Conservation (phyloP, 2,797 vertebrate species). For the Alectoris magna region DNA sequence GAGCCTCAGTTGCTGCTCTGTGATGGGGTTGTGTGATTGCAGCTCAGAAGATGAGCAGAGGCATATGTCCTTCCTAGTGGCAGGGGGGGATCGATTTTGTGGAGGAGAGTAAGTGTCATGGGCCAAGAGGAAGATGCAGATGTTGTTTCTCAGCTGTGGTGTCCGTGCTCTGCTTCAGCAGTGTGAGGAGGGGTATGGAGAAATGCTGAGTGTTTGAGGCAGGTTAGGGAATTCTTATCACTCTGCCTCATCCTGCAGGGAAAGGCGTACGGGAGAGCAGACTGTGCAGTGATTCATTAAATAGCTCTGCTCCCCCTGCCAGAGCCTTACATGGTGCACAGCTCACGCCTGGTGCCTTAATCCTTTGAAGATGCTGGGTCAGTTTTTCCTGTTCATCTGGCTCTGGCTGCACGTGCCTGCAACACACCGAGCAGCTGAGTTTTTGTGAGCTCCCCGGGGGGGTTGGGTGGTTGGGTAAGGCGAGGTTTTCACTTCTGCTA, state of each 20-base stretch:
- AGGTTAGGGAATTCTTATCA: conserved; percentile 31
- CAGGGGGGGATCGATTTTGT: not conserved
- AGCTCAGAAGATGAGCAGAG: not conserved
- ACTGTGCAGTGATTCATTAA: conserved; percentile 3
- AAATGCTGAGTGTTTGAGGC: not conserved
- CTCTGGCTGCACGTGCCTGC: not conserved
- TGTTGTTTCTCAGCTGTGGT: not conserved
- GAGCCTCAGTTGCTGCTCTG: not conserved
- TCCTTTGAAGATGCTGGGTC: conserved; percentile 53
- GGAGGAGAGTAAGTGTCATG: not conserved
- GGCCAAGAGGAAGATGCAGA: not conserved
- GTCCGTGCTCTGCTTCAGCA: not conserved
- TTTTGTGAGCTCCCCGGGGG: not conserved
- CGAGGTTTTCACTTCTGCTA: not conserved
- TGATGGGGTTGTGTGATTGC: not conserved
- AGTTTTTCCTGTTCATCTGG: conserved; percentile 53
- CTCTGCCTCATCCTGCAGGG: conserved; percentile 19
- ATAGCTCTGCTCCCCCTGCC: conserved; percentile 12
- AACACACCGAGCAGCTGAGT: accelerated
- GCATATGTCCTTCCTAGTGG: not conserved
- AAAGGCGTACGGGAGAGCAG: not conserved
- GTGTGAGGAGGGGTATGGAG: not conserved
- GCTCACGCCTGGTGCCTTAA: conserved; percentile 21
- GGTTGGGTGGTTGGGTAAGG: not conserved
- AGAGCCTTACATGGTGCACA: conserved; percentile 44